Conservation (phyloP, 2,797 vertebrate species). For the Bovichtus variegatus region DNA sequence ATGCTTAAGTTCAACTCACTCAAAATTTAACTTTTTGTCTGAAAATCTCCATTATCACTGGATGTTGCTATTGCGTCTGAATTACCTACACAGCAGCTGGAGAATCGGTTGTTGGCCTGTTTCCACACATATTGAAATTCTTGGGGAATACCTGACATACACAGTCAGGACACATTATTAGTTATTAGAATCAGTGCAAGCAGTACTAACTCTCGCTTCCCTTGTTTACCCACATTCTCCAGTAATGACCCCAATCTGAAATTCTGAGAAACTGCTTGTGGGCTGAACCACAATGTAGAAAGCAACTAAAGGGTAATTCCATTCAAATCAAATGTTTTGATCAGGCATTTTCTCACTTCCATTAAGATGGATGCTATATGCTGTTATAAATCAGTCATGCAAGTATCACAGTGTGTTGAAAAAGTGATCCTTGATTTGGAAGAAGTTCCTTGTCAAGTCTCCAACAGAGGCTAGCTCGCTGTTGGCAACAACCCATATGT, state of each 20-base stretch:
- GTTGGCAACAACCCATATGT: not conserved
- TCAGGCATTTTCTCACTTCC: not conserved
- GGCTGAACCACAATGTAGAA: not conserved
- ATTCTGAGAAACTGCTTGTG: conserved; percentile 46
- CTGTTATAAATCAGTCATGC: not conserved
- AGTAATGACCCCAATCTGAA: conserved; percentile 55
- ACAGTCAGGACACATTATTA: conserved; percentile 1
- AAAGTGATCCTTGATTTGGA: not conserved
- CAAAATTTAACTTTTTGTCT: not conserved
- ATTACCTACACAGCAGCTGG: not conserved
- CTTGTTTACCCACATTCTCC: conserved; percentile 72
- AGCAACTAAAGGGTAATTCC: not conserved
- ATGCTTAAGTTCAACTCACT: not conserved
- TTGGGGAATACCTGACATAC: conserved; percentile 57
- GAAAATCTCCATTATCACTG: not conserved
- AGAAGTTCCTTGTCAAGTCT: not conserved
- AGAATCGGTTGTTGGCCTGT: not conserved
- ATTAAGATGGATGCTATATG: not conserved
- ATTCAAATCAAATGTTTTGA: not conserved
- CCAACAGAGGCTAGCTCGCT: not conserved
- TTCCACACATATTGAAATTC: conserved; percentile 15
- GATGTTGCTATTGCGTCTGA: not conserved
- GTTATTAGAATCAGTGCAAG: not conserved
- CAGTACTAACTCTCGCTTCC: conserved; percentile 32
- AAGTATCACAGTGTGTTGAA: not conserved